phyloP scores from a whole-genome alignment of 2,797 vertebrate species.

The Delichon dasypus region DNA sequence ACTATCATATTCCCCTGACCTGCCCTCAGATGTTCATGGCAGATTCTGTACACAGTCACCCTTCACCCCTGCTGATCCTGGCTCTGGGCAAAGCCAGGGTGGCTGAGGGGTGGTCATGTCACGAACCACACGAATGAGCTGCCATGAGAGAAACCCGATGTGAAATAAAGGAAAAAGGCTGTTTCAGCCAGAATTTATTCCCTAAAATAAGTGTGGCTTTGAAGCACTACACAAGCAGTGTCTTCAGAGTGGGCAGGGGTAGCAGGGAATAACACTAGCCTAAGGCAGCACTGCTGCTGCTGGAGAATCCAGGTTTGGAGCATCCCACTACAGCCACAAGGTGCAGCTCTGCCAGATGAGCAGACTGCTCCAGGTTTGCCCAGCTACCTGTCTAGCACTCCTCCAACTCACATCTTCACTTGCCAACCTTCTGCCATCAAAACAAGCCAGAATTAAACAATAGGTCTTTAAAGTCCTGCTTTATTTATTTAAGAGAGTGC shows the following conservation, averaged over 20 bases:
- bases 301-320: neutral
- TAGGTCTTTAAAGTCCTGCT: neutral
- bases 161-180: neutral
- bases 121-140: neutral
- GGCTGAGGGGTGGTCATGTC: too few species aligned
- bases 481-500: neutral
- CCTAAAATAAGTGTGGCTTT: neutral
- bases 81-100: neutral
- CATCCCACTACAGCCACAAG: rapidly evolving
- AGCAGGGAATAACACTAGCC: neutral
- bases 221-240: neutral
- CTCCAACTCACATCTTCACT: neutral
- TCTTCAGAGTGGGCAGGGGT: rapidly evolving
- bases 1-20: neutral
- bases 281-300: neutral
- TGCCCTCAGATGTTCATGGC: neutral
- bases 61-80: neutral
- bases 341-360: neutral
- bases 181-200: neutral
- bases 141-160: neutral
- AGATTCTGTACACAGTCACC: neutral
- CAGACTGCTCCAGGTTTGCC: neutral
- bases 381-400: neutral
- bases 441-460: neutral
- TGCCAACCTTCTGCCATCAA: neutral